Evolutionary conservation across 1,140 invertebrate species (phyloP).

Genomic region (Geopemphigus sp.): DNA sequence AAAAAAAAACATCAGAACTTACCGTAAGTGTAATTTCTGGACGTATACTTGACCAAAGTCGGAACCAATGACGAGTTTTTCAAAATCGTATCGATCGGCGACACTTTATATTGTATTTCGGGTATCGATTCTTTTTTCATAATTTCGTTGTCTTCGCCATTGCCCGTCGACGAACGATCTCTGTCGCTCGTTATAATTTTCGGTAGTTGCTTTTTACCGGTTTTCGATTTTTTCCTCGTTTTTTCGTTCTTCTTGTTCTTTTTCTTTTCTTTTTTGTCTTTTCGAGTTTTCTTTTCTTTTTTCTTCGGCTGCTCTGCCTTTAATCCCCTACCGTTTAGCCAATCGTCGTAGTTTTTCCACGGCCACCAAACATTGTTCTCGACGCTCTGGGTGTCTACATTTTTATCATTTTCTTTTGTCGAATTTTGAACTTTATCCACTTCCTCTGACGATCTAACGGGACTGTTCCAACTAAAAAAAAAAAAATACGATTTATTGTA

Average conservation of each 20-base stretch:
- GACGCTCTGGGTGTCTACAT: not conserved
- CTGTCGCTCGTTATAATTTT: not conserved
- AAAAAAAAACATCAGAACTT: not conserved
- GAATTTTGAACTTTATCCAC: not conserved
- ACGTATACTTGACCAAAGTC: slow-evolving; percentile 34
- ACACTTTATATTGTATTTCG: slow-evolving; percentile 8
- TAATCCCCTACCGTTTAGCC: slow-evolving; percentile 33
- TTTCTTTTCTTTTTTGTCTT: slow-evolving; percentile 12
- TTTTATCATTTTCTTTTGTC: not conserved
- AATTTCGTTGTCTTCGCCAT: slow-evolving; percentile 15
- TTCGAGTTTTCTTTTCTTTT: not conserved
- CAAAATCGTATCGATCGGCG: slow-evolving; percentile 22
- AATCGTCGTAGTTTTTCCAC: slow-evolving; percentile 44
- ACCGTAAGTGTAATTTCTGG: slow-evolving; percentile 40
- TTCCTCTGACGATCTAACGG: not conserved
- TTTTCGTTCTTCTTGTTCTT: slow-evolving; percentile 15
- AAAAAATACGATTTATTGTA: not conserved
- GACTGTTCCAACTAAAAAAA: slow-evolving; percentile 16
- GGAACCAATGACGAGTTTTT: slow-evolving; percentile 30
- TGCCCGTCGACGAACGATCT: not conserved
- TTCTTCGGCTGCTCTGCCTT: slow-evolving; percentile 8
- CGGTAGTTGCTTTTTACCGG: not conserved
- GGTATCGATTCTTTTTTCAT: slow-evolving; percentile 41
- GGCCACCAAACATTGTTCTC: slow-evolving; percentile 45
- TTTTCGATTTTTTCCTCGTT: not conserved